Conservation (phyloP, 2,888 invertebrate genomes). For the Cataglyphis albicans region DNA sequence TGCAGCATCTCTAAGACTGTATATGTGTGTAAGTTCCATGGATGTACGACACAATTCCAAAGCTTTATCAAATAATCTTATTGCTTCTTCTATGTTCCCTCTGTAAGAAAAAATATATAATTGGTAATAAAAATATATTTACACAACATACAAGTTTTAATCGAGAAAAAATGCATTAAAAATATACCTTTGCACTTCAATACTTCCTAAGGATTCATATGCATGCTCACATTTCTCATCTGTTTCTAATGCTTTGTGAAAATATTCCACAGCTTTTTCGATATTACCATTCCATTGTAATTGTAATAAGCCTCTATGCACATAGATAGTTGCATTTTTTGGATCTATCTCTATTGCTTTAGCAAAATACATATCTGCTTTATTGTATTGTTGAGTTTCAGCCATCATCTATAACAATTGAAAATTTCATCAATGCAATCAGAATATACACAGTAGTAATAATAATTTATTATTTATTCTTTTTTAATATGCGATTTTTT, state of each 20-base stretch:
- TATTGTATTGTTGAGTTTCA: conserved; percentile 93
- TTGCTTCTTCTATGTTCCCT: conserved; percentile 93
- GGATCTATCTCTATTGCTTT: conserved; percentile 94
- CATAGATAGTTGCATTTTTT: conserved; percentile 93
- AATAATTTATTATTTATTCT: neutral
- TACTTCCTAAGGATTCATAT: conserved; percentile 97
- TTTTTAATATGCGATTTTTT: neutral
- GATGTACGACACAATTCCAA: conserved; percentile 94
- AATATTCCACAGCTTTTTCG: conserved; percentile 91
- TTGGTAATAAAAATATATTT: conserved; percentile 49
- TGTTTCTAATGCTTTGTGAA: conserved; percentile 93
- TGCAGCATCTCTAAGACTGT: conserved; percentile 95
- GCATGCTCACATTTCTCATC: conserved; percentile 98
- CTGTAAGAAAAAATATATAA: conserved; percentile 87
- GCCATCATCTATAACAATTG: conserved; percentile 88
- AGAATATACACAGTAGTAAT: neutral
- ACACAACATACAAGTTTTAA: conserved; percentile 12
- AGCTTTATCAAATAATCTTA: conserved; percentile 95
- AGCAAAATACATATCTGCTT: conserved; percentile 93
- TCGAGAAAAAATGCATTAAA: neutral
- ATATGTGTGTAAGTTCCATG: conserved; percentile 96
- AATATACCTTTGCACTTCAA: conserved; percentile 92
- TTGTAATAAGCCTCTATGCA: conserved; percentile 94
- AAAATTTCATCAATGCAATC: neutral
- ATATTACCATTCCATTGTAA: conserved; percentile 95